Percentiles rank a stretch among this genome's conserved stretches.
Conservation (phyloP, 1,140 invertebrate genomes). For the Drosophila grimshawi region DNA sequence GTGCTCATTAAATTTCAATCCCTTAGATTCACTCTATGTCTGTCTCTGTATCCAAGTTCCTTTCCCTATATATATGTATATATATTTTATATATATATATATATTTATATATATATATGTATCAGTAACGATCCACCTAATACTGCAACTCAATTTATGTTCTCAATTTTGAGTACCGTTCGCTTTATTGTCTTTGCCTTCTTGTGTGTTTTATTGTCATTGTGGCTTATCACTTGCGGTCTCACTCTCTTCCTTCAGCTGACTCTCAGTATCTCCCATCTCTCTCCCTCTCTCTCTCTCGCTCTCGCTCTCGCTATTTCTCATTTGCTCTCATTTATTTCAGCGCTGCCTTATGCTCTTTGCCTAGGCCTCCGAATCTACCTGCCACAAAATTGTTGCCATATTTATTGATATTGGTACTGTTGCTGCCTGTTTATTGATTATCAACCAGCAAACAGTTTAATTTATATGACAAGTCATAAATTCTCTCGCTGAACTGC, state of each 20-base stretch:
- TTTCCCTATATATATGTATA: too few species aligned
- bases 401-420: constrained; percentile 23
- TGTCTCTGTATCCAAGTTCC: too few species aligned
- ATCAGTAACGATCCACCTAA: too few species aligned
- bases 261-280: not conserved
- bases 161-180: constrained; percentile 2
- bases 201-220: constrained; percentile 24
- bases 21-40: too few species aligned
- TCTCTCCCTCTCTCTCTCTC: not conserved
- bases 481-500: constrained; percentile 55
- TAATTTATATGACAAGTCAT: constrained; percentile 78
- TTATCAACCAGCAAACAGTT: constrained; percentile 63
- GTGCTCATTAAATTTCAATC: too few species aligned
- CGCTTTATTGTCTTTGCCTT: constrained; percentile 17
- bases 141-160: constrained; percentile 2
- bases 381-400: constrained; percentile 23
- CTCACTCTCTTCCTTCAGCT: not conserved
- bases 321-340: not conserved
- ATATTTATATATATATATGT: not conserved
- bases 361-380: not conserved
- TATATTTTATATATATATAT: too few species aligned
- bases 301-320: not conserved
- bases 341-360: too few species aligned
- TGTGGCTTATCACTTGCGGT: constrained; percentile 10
- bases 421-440: constrained; percentile 40